phyloP scores from a whole-genome alignment of 2,888 invertebrate species.

The Hemicrepidius hirtus region DNA sequence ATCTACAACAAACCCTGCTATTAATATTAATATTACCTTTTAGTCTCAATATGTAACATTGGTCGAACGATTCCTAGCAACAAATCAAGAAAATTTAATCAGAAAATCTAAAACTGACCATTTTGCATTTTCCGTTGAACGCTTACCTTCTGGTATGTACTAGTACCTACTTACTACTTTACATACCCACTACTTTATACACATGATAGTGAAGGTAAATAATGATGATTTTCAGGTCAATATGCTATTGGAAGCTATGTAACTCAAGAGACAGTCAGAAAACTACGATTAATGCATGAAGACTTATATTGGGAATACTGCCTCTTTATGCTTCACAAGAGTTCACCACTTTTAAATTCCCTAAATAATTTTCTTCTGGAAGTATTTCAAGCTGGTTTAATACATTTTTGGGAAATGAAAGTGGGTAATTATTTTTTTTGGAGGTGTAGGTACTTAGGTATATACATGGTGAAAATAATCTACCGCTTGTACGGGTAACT shows the following conservation, averaged over 20 bases:
- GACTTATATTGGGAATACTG: conserved; percentile 82
- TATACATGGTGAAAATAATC: no score
- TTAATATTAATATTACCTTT: neutral
- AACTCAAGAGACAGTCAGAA: conserved; percentile 74
- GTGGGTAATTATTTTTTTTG: conserved; percentile 65
- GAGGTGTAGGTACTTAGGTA: no score
- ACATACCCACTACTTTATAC: neutral
- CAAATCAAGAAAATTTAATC: conserved; percentile 54
- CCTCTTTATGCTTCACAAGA: conserved; percentile 78
- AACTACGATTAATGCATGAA: conserved; percentile 78
- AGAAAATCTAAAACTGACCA: conserved; percentile 65
- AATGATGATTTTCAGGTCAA: conserved; percentile 75
- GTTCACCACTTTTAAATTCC: conserved; percentile 76
- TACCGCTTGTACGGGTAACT: no score
- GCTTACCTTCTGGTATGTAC: conserved; percentile 78
- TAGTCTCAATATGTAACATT: conserved; percentile 55
- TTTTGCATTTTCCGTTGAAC: conserved; percentile 79
- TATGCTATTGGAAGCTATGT: conserved; percentile 81
- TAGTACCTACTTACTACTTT: no score
- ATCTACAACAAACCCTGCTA: no score
- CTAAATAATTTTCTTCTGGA: conserved; percentile 76
- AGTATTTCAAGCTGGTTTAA: conserved; percentile 78
- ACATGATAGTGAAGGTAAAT: no score
- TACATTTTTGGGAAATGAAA: conserved; percentile 80
- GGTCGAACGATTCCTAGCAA: conserved; percentile 55